Base-by-base conservation (phyloP, 1,140 invertebrate genomes). In the Arion vulgaris region DNA sequence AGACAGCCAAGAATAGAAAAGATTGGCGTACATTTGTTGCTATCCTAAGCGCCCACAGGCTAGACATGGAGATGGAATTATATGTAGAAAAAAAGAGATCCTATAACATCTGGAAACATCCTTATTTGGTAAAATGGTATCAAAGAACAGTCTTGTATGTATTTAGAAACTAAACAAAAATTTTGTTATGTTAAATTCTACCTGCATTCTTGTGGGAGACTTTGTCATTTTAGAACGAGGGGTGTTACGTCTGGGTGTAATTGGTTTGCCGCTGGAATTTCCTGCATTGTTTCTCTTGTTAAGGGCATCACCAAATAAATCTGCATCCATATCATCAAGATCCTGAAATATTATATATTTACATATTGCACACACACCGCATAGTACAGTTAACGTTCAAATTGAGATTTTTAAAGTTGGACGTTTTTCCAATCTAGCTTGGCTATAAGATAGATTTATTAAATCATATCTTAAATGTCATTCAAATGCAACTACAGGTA, bases 271-370 rank as follows among this genome's bases (percentile, higher is more conserved):
- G 13, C 83, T 79, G 80, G 86, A 85, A 5, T 85, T 77, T 11
- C 85, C 82, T 81, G 86, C 86, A 28, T 82, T 73, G 80, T 84
- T 87, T 87, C 74, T 86, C 86, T 68, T 87, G 87, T 19, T 73
- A 17, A 86, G 74, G 32, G 41, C 78, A 32, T 85, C 88, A 51
- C 88, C 88, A 86, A 91, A 91, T 41, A 91, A 82, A 81, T 90
- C 88, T 17, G 89, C 89, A 87, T 91, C 91, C 87, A 91, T 88
- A 75, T 91, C 91, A 87, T 91, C 91, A 23, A 91, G 84, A 79
- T 89, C 89, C 91, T 91, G 77, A 53, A 86, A 82, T 34, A 17
- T 68, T 28, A n/a, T n/a, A n/a, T n/a, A n/a, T n/a, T n/a, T n/a
- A n/a, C n/a, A n/a, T n/a, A n/a, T n/a, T n/a, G n/a, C n/a, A n/a